Evolutionary conservation across 92 coral and sea anemone genomes (phyloP), one percentile per base, ranked within the genome.

Genomic region (Porites evermanni): DNA sequence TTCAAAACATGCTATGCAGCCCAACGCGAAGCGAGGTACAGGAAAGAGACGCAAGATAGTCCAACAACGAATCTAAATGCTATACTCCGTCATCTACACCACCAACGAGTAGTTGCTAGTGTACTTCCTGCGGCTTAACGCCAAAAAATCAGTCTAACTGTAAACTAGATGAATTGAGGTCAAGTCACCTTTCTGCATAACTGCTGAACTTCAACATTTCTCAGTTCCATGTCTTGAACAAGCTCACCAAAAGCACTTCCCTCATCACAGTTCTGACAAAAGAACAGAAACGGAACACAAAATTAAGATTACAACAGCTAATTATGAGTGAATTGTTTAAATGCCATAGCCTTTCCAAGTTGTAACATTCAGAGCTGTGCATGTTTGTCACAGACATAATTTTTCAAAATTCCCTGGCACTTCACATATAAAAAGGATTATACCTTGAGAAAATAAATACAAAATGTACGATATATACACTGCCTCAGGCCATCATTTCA

Each of bases 191-290:
- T 97, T 26, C 98, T 95, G 72, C 93, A 95, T 17, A 97, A 84
- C 63, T 97, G 99, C 47, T 92, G 92, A 67, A 97, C 92, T 89
- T 97, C 98, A 56, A 97, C 96, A 63, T 97, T 97, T 82, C 99
- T 88, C 74, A 97, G 87, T 87, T 97, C 98, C 98, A 97, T 93
- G 54, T 97, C 99, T 77, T 94, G 94, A 8, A 97, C 88, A 75
- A 97, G 91, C 12, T 94, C 85, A 13, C 95, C 93, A 87, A 95
- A 89, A 1, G 94, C 95, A 84, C 99, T 97, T 47, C 99, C 99
- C 67, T 95, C 96, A 67, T 93, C 94, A 86, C 98, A 97, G 77
- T 88, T 88, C 99, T 97, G 74, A 29, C 72, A 54, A 66, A 5
- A 60, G 70, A 59, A 71, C n/a, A 66, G 53, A 53, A 70, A 18